Evolutionary conservation across 2,888 invertebrate species (phyloP), one percentile per base, ranked within the genome.

Genomic region (Drosophila mettleri): DNA sequence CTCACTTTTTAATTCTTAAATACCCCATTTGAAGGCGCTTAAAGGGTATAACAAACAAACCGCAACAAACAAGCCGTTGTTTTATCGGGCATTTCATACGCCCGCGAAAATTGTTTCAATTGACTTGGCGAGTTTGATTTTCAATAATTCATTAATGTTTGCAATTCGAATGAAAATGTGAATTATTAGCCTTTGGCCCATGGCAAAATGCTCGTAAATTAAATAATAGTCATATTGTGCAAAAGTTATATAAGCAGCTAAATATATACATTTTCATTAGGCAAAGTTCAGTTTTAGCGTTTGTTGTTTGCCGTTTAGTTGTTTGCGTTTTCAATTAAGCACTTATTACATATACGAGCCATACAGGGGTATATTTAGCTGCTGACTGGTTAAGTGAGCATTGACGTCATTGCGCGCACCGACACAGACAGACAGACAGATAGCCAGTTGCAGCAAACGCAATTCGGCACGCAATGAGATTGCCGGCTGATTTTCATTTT

Each of bases 331-430:
- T 18, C 22, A 49, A 29, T 55, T 34, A 16, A 16, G 14, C 7
- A 16, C 12, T 46, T 39, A 57, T 63, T 63, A 43, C 16, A 45
- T 61, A 74, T 74, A 18, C 60, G 20, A 46, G 36, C 34, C n/a
- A n/a, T n/a, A 8, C 3, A 1, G 3, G 24, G 3, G 20, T 39
- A 20, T 38, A 38, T 20, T 39, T 43, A 53, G 31, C 48, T 58
- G 45, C 38, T 54, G 45, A 41, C 49, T 61, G 46, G 60, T 55
- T 76, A 76, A 71, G 84, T 76, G 76, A 71, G 31, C 61, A 49
- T 69, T 85, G 85, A 82, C 85, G 81, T 85, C 82, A 82, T 65
- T 79, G 46, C 65, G n/a, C 58, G 59, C 48, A 12, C 58, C 53
- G 55, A 20, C 38, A 49, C 39, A 57, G 27, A 31, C 65, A 67